Conservation (phyloP, 2,113 vertebrate genomes). For the Natator depressus region DNA sequence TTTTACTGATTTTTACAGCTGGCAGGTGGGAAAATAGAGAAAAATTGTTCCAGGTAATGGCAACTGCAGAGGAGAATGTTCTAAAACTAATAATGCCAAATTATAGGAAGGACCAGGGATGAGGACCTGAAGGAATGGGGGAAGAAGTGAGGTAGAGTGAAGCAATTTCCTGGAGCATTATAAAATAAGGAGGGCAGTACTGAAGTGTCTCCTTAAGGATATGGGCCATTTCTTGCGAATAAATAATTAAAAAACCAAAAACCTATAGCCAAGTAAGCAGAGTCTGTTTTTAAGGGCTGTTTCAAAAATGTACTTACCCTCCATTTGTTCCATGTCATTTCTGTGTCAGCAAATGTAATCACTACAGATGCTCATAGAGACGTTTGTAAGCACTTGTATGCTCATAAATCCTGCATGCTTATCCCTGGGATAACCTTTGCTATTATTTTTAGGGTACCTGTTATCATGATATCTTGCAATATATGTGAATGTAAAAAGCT, state of each 20-base stretch:
- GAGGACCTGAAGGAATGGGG: not conserved
- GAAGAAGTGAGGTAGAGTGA: not conserved
- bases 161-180: not conserved
- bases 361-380: not conserved
- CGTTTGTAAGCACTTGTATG: not conserved
- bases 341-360: slow-evolving; percentile 8
- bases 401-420: slow-evolving; percentile 36
- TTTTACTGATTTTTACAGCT: not conserved
- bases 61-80: not conserved
- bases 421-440: slow-evolving; percentile 6
- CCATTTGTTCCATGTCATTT: not conserved
- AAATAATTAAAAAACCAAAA: not conserved
- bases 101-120: not conserved
- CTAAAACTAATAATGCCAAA: not conserved
- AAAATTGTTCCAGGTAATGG: not conserved
- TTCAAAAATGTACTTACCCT: slow-evolving; percentile 7
- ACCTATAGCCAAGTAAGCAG: not conserved
- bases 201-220: not conserved
- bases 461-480: not conserved
- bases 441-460: not conserved
- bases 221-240: not conserved
- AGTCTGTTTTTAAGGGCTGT: not conserved
- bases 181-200: not conserved
- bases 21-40: not conserved
- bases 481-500: not conserved